Evolutionary conservation across 2,113 vertebrate species (phyloP), one percentile per base, ranked within the genome.

Genomic region (Mohoua ochrocephala): DNA sequence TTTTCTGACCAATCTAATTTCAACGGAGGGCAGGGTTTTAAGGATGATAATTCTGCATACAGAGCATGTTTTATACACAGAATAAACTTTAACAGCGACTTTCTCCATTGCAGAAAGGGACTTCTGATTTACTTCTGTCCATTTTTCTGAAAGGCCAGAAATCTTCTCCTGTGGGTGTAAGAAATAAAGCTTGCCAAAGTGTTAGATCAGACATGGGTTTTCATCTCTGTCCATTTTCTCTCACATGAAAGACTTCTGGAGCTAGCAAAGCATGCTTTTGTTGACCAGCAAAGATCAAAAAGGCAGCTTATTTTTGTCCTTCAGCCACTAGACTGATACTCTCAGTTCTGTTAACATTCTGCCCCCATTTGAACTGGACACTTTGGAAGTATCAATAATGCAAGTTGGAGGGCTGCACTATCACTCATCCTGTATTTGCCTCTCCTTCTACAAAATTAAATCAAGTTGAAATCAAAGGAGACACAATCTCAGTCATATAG

Each of bases 321-420:
- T 95, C 96, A 96, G 64, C 92, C 93, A 96, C 89, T 94, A 96
- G 67, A 91, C 76, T 73, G 74, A 90, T 91, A 89, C 71, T 94
- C 84, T 92, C 81, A 84, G 94, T 97, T 97, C 95, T 96, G 87
- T 96, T 95, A 96, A 96, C 87, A 92, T 87, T 97, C 95, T 95
- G 91, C 89, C 95, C 93, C 86, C 76, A 89, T 97, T 97, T 96
- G 93, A 96, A 97, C 95, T 64, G 91, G 85, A 93, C 80, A 89
- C 88, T 97, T 96, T 91, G 93, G 97, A 94, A 89, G 73, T 96
- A 96, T 97, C 93, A 95, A 96, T 97, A 97, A 97, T 97, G 95
- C 93, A 97, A 97, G 93, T 86, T 90, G 82, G 89, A 93, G 84
- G 95, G 89, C 65, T 95, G 92, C 94, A 92, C 93, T 87, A 91